Evolutionary conservation across 2,888 invertebrate species (phyloP).

Genomic region (Orthosia gracilis): DNA sequence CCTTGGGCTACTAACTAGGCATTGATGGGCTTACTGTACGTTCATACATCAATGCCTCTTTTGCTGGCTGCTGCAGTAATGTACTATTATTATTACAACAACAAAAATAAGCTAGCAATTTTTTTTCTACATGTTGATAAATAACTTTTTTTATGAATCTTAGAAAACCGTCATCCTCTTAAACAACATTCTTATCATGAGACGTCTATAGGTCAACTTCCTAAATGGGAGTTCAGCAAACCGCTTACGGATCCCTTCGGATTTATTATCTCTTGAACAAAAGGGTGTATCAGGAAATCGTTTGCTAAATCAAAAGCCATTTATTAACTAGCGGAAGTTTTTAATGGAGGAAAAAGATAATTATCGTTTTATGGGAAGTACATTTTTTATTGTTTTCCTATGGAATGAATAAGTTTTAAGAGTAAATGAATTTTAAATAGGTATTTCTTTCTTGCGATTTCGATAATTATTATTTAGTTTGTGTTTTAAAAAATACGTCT

Average conservation of each 20-base stretch:
- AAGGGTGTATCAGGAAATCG: slow-evolving; percentile 59
- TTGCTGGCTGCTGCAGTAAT: too few species aligned
- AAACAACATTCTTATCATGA: not conserved
- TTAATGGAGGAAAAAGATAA: slow-evolving; percentile 21
- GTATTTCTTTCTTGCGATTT: not conserved
- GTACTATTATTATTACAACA: too few species aligned
- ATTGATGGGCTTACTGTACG: too few species aligned
- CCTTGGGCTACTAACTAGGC: too few species aligned
- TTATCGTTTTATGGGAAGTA: slow-evolving; percentile 13
- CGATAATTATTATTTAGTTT: too few species aligned
- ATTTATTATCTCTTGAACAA: slow-evolving; percentile 61
- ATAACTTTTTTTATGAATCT: too few species aligned
- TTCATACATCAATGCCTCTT: too few species aligned
- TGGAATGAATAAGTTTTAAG: not conserved
- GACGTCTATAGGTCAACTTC: slow-evolving; percentile 11
- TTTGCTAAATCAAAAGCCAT: slow-evolving; percentile 60
- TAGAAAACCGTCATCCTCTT: too few species aligned
- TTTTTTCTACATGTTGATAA: too few species aligned
- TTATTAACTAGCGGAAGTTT: slow-evolving; percentile 45
- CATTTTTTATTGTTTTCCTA: not conserved
- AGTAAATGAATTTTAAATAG: not conserved
- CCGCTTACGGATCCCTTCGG: slow-evolving; percentile 47
- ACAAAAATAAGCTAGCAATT: too few species aligned
- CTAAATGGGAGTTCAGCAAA: slow-evolving; percentile 53
- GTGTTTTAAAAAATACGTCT: too few species aligned